A percentile compares a stretch with the other conserved stretches of the same genome.
Evolutionary conservation across 2,888 invertebrate genomes (phyloP).

Genomic region (Caenorhabditis sp.): DNA sequence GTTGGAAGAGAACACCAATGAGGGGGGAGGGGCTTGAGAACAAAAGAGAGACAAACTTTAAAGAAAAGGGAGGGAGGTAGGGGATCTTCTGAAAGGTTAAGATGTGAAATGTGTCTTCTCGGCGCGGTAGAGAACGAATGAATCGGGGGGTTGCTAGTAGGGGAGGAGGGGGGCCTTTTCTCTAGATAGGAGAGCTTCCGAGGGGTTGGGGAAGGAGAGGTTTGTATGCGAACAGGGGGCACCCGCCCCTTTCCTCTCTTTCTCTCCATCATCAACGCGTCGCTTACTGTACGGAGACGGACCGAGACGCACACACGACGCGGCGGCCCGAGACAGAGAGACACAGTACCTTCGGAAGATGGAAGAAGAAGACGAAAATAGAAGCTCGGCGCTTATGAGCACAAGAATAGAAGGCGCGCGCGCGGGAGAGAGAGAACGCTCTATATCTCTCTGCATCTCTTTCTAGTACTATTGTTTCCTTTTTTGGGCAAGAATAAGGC

Average conservation of each 20-base stretch:
- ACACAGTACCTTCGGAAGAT: not conserved
- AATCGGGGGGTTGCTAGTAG: conserved; percentile 28
- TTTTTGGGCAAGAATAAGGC: conserved; percentile 49
- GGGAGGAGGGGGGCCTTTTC: conserved; percentile 26
- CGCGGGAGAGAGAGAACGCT: not conserved
- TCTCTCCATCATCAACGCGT: conserved; percentile 7
- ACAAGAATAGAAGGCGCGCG: conserved; percentile 62
- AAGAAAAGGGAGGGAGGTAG: conserved; percentile 1
- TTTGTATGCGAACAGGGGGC: conserved; percentile 53
- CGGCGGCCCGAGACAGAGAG: not conserved
- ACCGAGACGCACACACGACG: conserved; percentile 4
- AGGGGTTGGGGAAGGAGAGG: conserved; percentile 41
- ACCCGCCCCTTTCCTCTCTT: conserved; percentile 11
- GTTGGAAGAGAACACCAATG: conserved; percentile 6
- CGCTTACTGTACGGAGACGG: conserved; percentile 53
- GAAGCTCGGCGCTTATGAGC: conserved; percentile 62
- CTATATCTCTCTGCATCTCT: conserved; percentile 10
- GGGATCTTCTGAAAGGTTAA: conserved; percentile 12
- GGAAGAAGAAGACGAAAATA: conserved; percentile 50
- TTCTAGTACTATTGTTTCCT: conserved; percentile 67
- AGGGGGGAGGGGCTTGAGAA: conserved; percentile 10
- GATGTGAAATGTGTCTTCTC: conserved; percentile 53
- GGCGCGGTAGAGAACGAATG: conserved; percentile 52
- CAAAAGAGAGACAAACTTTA: not conserved
- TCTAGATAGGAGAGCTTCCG: conserved; percentile 51